Evolutionary conservation across 2,797 vertebrate species (phyloP), one percentile per base, ranked within the genome.

Genomic region (Channallabes apus): DNA sequence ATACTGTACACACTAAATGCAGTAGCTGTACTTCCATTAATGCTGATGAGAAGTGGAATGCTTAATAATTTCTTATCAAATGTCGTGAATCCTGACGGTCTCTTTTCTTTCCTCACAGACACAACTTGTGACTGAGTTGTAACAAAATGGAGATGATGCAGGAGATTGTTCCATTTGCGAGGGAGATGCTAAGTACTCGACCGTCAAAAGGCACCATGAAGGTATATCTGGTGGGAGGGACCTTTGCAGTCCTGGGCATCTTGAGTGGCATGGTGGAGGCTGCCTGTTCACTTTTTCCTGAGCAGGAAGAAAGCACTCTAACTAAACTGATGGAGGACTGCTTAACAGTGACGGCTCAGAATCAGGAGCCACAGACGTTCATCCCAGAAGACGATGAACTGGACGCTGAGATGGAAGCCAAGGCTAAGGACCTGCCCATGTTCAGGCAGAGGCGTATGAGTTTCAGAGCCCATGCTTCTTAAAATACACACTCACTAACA

Each of bases 221-320:
- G 93, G 91, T 99, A 88, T 99, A 97, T 88, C 54, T 97, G 92
- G 91, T 98, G 62, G 98, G 98, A 90, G 95, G 96, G 27, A 93
- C 96, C 86, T 92, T 99, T 93, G 96, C 96, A 0, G 88, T 98
- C 84, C 92, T 97, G 0, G 96, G 97, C 0, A 91, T 94, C 85
- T 88, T 97, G 0, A 95, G 97, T 0, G 95, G 95, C 1, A 89
- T 98, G 87, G 90, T 98, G 90, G 96, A 98, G 90, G 94, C 94
- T 0, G 91, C 96, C 68, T 95, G 96, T 87, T 91, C 94, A 80
- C 94, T 96, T 0, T 97, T 97, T 89, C 86, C 75, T 0, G 93
- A 94, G 0, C 73, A 91, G 46, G 89, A 89, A 29, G 84, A 89
- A 1, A 65, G n/a, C 1, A 94, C 93, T 11, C 82, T 88, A 20